Percentiles rank a stretch among this genome's conserved stretches.
Conservation (phyloP, 2,113 vertebrate genomes). For the Callipepla squamata region DNA sequence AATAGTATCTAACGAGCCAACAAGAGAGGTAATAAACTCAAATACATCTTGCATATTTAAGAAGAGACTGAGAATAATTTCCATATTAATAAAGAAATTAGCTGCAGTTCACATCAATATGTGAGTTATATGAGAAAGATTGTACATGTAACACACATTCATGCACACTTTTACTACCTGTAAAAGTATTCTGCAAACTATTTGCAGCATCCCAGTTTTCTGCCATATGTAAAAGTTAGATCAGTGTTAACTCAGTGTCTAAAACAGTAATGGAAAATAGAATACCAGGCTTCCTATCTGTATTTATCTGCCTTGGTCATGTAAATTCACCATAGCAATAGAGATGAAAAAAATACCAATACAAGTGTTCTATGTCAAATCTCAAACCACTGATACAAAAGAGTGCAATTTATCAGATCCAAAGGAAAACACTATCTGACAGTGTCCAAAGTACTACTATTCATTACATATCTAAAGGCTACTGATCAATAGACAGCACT, state of each 20-base stretch:
- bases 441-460: slow-evolving; percentile 50
- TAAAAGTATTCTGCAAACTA: not conserved
- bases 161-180: not conserved
- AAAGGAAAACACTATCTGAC: slow-evolving; percentile 63
- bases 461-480: slow-evolving; percentile 69
- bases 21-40: not conserved
- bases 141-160: not conserved
- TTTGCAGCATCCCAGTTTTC: not conserved
- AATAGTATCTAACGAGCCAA: not conserved
- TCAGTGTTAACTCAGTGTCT: not conserved
- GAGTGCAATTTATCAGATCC: slow-evolving; percentile 66
- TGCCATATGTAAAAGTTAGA: not conserved
- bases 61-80: not conserved
- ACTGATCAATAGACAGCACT: slow-evolving; percentile 60
- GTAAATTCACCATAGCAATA: not conserved
- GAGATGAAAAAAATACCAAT: slow-evolving; percentile 12
- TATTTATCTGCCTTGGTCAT: not conserved
- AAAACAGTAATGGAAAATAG: not conserved
- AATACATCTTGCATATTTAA: not conserved
- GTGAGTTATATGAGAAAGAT: not conserved
- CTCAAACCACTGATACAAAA: slow-evolving; percentile 34
- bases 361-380: slow-evolving; percentile 15
- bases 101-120: not conserved
- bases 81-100: not conserved
- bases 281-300: not conserved